Base-by-base conservation (phyloP, 2,797 vertebrate genomes). In the Enoplosus armatus region DNA sequence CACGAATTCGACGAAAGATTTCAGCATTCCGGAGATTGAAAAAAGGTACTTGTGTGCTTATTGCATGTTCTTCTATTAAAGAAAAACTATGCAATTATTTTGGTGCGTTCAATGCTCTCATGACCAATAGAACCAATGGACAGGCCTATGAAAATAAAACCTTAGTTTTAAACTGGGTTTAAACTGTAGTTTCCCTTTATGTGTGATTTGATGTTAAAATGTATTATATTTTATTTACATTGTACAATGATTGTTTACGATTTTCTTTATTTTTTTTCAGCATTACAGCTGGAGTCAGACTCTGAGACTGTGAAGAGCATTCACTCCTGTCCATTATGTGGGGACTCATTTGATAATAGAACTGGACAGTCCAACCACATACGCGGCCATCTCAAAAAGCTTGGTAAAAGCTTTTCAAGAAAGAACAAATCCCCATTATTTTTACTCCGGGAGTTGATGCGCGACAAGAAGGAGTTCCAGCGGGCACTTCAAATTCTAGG, bases 301-400 rank as follows among this genome's bases (percentile, higher is more conserved):
- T 80, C 91, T 14, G 92, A 98, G 87, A 96, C 97, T 83, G 96
- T 85, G 41, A 89, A 87, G 73, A 83, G 77, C 55, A 77, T 90
- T 75, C 93, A 95, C 82, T 91, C 97, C 2, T 99, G 98, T 92
- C 97, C 98, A 22, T 95, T 99, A 84, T 99, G 98, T 90, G 97
- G 98, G 83, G 98, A 98, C 83, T 97, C 96, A 91, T 99, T 99
- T 77, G 97, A 99, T 91, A 98, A 97, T 87, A 98, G 98, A 95
- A 99, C 97, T 90, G 98, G 98, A 83, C 96, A 99, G 93, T 99
- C 98, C 86, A 99, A 99, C 95, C 98, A 99, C 74, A 97, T 99
- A 88, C 96, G 98, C 87, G 98, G 98, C 89, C 98, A 99, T 91
- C 95, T 99, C 85, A 99, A 99, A 95, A 97, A 97, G 91, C 96